Conservation (phyloP, 2,113 vertebrate species). For the Hiodon alosoides region DNA sequence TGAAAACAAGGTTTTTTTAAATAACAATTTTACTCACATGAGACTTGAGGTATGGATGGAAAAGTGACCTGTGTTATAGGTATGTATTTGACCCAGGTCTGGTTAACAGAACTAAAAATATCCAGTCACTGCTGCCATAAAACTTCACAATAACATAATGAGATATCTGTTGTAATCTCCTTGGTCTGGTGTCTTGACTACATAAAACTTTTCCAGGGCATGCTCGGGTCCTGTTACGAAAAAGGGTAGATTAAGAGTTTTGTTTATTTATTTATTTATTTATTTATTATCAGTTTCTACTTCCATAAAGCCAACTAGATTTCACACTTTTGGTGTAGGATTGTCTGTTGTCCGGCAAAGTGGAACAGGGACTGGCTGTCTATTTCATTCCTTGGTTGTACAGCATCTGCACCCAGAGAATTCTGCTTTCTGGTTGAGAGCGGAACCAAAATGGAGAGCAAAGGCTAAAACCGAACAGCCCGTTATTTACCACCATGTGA, state of each 20-base stretch:
- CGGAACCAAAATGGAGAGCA: slow-evolving; percentile 7
- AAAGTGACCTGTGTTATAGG: no score
- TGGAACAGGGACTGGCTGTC: not conserved
- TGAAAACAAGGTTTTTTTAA: no score
- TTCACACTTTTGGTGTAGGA: not conserved
- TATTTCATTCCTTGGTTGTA: not conserved
- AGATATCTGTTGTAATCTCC: not conserved
- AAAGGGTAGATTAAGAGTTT: not conserved
- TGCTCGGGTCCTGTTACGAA: not conserved
- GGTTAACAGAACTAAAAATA: no score
- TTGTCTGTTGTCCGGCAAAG: not conserved
- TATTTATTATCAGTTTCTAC: no score
- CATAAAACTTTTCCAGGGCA: not conserved
- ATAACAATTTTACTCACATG: no score
- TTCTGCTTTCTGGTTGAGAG: not conserved
- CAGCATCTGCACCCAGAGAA: not conserved
- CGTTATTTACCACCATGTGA: slow-evolving; percentile 8
- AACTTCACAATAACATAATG: no score
- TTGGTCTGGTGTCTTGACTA: not conserved
- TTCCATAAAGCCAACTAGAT: no score
- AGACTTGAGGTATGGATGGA: no score
- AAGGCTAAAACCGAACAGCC: slow-evolving; percentile 9
- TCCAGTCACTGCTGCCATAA: no score
- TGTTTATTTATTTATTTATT: no score
- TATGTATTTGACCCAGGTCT: no score